phyloP scores from a whole-genome alignment of 2,113 vertebrate genomes.

The Colius striatus region DNA sequence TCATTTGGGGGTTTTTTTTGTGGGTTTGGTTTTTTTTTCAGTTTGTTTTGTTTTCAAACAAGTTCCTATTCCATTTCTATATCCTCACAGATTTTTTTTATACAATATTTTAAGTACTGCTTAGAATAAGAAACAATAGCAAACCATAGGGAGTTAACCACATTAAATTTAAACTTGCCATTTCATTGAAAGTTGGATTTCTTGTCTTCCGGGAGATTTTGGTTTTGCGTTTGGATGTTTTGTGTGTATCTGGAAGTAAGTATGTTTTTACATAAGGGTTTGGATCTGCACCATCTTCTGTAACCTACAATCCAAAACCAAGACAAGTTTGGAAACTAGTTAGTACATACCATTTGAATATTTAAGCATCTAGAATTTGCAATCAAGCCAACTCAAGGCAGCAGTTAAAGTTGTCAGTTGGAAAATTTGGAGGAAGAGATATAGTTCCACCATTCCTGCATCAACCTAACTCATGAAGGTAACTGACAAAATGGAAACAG shows the following conservation, averaged over 20 bases:
- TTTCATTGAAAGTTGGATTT: slow-evolving; percentile 99
- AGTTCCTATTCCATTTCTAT: neutral
- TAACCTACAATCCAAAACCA: slow-evolving; percentile 80
- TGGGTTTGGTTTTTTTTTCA: neutral
- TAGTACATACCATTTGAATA: neutral
- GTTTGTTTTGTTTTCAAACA: neutral
- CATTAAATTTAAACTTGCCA: slow-evolving; percentile 79
- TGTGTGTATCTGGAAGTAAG: slow-evolving; percentile 92
- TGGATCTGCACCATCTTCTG: slow-evolving; percentile 93
- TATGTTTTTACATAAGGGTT: slow-evolving; percentile 99
- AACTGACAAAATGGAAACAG: neutral
- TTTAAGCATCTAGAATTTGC: neutral
- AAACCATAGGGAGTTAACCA: neutral
- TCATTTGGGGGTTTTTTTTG: neutral
- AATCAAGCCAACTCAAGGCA: neutral
- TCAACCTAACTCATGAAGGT: neutral
- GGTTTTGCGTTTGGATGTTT: slow-evolving; percentile 97
- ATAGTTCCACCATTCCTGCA: neutral
- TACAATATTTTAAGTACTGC: neutral
- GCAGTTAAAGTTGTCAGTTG: neutral
- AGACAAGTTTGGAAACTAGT: neutral
- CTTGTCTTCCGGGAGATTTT: slow-evolving; percentile 95
- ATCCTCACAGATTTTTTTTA: neutral
- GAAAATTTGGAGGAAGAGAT: neutral
- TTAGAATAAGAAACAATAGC: neutral